Conservation (phyloP, 2,888 invertebrate species). For the Scrobipalpa atriplicella region DNA sequence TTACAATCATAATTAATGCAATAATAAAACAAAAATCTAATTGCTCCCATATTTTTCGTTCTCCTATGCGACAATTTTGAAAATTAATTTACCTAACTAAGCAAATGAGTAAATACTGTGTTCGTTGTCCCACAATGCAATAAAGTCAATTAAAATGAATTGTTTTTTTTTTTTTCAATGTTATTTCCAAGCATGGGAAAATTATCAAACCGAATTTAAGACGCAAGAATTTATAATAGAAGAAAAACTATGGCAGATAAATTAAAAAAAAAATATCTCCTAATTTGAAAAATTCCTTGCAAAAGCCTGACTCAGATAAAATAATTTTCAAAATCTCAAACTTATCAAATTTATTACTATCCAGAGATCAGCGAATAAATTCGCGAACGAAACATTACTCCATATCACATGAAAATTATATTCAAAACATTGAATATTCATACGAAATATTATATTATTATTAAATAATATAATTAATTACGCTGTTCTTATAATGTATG, state of each 20-base stretch:
- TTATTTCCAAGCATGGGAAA: not conserved
- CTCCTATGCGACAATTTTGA: constrained; percentile 16
- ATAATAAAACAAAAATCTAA: constrained; percentile 23
- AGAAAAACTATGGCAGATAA: too few relatives aligned
- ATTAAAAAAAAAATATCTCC: too few relatives aligned
- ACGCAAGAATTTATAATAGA: too few relatives aligned
- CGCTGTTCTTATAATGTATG: not conserved
- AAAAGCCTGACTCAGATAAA: not conserved
- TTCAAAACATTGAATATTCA: constrained; percentile 3
- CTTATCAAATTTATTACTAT: not conserved
- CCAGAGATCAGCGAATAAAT: not conserved
- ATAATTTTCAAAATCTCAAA: constrained; percentile 4
- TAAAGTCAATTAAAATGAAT: not conserved
- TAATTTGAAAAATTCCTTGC: too few relatives aligned
- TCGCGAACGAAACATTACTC: not conserved
- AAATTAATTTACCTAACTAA: constrained; percentile 2
- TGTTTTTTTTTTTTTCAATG: not conserved
- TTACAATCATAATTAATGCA: not conserved
- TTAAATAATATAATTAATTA: too few relatives aligned
- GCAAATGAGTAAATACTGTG: not conserved
- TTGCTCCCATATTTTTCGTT: constrained; percentile 28
- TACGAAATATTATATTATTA: not conserved
- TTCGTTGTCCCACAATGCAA: not conserved
- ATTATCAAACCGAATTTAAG: not conserved
- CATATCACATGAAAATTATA: constrained; percentile 12